Percentiles rank a stretch among this genome's conserved stretches.
phyloP scores from a whole-genome alignment of 2,888 invertebrate species.

The Stenodema calcarata region DNA sequence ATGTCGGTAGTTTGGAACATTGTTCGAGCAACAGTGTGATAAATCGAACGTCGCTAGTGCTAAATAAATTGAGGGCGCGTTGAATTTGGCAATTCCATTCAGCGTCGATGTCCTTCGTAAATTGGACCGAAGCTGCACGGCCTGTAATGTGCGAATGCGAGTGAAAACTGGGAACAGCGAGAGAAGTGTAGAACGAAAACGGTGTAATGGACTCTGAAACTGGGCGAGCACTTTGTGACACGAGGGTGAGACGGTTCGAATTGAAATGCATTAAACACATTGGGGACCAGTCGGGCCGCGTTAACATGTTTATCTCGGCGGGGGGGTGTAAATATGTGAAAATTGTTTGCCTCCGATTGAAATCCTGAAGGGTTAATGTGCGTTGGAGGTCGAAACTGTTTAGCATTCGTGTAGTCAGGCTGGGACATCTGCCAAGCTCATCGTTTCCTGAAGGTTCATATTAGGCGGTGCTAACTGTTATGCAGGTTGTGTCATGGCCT shows the following conservation, averaged over 20 bases:
- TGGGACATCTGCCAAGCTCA: too few species aligned
- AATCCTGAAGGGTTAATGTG: not conserved
- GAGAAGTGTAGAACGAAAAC: not conserved
- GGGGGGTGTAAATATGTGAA: not conserved
- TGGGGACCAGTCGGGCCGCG: not conserved
- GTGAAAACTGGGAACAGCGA: not conserved
- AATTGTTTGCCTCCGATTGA: not conserved
- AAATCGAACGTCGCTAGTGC: too few species aligned
- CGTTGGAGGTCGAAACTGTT: too few species aligned
- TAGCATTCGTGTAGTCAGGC: too few species aligned
- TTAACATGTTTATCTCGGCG: constrained; percentile 12
- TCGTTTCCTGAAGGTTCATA: too few species aligned
- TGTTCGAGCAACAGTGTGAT: too few species aligned
- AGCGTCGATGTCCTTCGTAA: not conserved
- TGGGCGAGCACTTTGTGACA: not conserved
- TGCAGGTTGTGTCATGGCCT: too few species aligned
- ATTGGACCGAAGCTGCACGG: not conserved
- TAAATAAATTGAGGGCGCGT: not conserved
- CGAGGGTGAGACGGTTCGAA: not conserved
- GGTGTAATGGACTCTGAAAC: not conserved
- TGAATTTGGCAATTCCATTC: not conserved
- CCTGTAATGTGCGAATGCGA: not conserved
- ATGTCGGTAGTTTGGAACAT: too few species aligned
- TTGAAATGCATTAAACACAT: not conserved
- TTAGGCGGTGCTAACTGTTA: too few species aligned